Percentiles rank a stretch among this genome's conserved stretches.
Conservation (phyloP, 2,113 vertebrate genomes). For the Mobula hypostoma region DNA sequence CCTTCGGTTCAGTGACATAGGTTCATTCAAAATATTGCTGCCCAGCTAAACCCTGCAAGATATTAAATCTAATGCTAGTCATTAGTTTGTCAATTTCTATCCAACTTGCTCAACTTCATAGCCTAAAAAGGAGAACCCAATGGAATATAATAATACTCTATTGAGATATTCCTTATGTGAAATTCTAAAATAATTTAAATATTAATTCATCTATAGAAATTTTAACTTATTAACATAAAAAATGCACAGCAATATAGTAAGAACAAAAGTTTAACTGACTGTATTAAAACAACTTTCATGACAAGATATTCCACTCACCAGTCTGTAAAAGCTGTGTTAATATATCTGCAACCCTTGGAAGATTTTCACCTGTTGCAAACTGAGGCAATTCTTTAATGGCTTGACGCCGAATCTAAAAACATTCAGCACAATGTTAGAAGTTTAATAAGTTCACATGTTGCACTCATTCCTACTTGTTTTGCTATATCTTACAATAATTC, state of each 20-base stretch:
- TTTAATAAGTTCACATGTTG: background rate
- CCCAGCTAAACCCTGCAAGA: no score
- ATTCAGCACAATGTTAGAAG: background rate
- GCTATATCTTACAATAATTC: background rate
- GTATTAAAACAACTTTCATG: background rate
- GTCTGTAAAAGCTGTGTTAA: conserved; percentile 92
- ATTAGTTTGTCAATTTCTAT: background rate
- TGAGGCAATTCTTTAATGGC: conserved; percentile 94
- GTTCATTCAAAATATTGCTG: background rate
- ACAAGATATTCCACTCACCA: conserved; percentile 55
- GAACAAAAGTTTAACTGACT: background rate
- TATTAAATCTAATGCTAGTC: background rate
- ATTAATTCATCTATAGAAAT: background rate
- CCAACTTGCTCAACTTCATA: background rate
- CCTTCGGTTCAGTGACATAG: background rate
- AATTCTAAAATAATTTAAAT: background rate
- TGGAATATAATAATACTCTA: background rate
- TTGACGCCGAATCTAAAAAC: conserved; percentile 80
- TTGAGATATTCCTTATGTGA: background rate
- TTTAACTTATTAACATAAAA: background rate
- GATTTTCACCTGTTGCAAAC: conserved; percentile 91
- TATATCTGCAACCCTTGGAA: conserved; percentile 88
- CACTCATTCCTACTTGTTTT: no score
- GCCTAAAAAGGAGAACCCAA: background rate
- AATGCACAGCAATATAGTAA: background rate